Conservation (phyloP, 1,140 invertebrate species). For the Oryzaephilus surinamensis region DNA sequence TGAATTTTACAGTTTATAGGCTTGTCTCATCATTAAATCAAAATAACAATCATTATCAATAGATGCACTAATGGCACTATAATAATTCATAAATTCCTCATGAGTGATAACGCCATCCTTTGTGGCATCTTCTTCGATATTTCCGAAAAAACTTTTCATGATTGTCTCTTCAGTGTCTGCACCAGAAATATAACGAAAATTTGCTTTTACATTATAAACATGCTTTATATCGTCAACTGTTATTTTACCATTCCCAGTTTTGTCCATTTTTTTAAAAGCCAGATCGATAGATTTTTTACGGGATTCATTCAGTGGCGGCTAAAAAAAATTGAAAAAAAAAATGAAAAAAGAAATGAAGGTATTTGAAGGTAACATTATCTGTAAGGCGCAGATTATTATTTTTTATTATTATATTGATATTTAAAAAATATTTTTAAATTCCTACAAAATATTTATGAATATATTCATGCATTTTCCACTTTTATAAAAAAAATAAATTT, state of each 20-base stretch:
- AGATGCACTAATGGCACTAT: slow-evolving; percentile 88
- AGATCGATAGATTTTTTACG: slow-evolving; percentile 66
- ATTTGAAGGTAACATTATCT: too few relatives aligned
- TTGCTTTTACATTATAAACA: slow-evolving; percentile 69
- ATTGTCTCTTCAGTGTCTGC: slow-evolving; percentile 83
- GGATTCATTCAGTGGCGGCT: slow-evolving; percentile 78
- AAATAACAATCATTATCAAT: too few relatives aligned
- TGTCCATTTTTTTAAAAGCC: slow-evolving; percentile 85
- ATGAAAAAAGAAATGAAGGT: too few relatives aligned
- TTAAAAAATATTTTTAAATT: too few relatives aligned
- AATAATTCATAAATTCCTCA: slow-evolving; percentile 92
- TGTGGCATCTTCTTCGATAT: slow-evolving; percentile 74
- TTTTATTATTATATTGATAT: too few relatives aligned
- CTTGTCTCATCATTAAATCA: slow-evolving; percentile 88
- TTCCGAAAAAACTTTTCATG: slow-evolving; percentile 72
- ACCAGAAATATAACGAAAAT: slow-evolving; percentile 79
- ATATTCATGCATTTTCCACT: not conserved
- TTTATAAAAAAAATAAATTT: not conserved
- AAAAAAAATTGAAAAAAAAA: slow-evolving; percentile 29
- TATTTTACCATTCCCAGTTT: slow-evolving; percentile 73
- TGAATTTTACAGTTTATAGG: slow-evolving; percentile 68
- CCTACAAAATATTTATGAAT: too few relatives aligned
- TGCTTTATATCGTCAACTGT: slow-evolving; percentile 75
- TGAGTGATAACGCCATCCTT: slow-evolving; percentile 79
- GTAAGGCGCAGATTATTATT: too few relatives aligned